Evolutionary conservation across 30 jellyfish, hydroid and myxozoan species (phyloP).

Genomic region (Aurelia aurita complex sp. Pacific): DNA sequence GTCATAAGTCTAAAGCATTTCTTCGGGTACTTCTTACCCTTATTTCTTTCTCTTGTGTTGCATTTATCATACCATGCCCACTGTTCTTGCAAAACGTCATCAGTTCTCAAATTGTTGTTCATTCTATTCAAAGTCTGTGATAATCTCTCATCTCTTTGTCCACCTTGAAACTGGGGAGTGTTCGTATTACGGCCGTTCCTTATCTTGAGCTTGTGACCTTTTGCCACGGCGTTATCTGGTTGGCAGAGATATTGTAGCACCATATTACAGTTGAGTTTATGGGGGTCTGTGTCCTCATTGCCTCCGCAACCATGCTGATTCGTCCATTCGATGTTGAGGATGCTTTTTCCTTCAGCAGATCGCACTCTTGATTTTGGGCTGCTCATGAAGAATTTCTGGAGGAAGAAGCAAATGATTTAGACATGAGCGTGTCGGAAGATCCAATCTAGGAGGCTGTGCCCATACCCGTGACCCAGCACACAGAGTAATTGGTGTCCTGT

Average conservation of each 20-base stretch:
- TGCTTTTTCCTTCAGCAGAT: slow-evolving; percentile 52
- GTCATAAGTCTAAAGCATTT: no score
- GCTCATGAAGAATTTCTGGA: slow-evolving; percentile 38
- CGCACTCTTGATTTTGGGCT: slow-evolving; percentile 40
- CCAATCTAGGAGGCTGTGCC: no score
- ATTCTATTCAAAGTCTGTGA: slow-evolving; percentile 16
- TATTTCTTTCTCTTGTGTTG: slow-evolving; percentile 73
- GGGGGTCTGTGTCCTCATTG: slow-evolving; percentile 88
- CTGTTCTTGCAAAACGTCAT: slow-evolving; percentile 79
- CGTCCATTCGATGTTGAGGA: slow-evolving; percentile 83
- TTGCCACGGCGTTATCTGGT: slow-evolving; percentile 46
- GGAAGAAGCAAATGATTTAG: neutral
- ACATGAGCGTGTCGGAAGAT: no score
- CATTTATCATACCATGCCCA: slow-evolving; percentile 91
- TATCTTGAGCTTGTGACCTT: slow-evolving; percentile 23
- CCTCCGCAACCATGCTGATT: slow-evolving; percentile 99
- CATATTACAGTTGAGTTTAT: slow-evolving; percentile 85
- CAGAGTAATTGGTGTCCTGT: no score
- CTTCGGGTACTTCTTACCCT: slow-evolving; percentile 74
- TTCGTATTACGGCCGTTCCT: slow-evolving; percentile 74
- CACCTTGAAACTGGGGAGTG: slow-evolving; percentile 56
- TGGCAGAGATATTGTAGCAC: slow-evolving; percentile 86
- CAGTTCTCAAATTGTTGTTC: slow-evolving; percentile 25
- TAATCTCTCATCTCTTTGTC: slow-evolving; percentile 10
- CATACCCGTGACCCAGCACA: no score